Conservation (phyloP, 2,797 vertebrate genomes). For the Gallinago stenura region DNA sequence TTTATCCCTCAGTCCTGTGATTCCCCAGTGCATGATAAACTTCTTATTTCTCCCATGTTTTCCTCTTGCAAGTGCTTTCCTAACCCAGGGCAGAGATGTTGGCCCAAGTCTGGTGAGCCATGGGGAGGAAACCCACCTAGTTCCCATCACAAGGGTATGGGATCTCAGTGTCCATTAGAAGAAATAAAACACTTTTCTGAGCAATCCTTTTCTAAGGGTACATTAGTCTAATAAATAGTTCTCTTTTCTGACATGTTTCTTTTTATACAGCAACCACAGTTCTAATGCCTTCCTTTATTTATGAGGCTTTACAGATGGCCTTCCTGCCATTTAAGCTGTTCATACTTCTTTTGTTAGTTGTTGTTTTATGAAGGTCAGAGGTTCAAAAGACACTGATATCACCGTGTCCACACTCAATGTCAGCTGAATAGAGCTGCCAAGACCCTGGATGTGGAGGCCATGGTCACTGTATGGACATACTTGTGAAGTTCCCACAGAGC, state of each 20-base stretch:
- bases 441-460: background rate
- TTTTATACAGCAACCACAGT: background rate
- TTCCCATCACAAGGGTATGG: background rate
- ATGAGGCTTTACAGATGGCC: background rate
- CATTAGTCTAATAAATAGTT: background rate
- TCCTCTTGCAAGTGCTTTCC: background rate
- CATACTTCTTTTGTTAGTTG: background rate
- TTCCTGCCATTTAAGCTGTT: background rate
- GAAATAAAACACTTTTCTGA: background rate
- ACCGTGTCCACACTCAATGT: background rate
- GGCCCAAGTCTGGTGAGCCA: background rate
- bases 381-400: background rate
- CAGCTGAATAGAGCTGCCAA: background rate
- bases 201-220: background rate
- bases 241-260: background rate
- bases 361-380: background rate
- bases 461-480: background rate
- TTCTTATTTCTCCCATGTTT: background rate
- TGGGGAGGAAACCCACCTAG: background rate
- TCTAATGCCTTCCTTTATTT: background rate
- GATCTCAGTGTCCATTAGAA: background rate
- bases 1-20: background rate
- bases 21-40: background rate
- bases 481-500: background rate
- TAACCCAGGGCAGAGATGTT: background rate